These are phyloP conservation scores for Cebidichthys violaceus DNA, from an alignment of 2,113 vertebrate genomes.

Conservation along the genomic window DNA sequence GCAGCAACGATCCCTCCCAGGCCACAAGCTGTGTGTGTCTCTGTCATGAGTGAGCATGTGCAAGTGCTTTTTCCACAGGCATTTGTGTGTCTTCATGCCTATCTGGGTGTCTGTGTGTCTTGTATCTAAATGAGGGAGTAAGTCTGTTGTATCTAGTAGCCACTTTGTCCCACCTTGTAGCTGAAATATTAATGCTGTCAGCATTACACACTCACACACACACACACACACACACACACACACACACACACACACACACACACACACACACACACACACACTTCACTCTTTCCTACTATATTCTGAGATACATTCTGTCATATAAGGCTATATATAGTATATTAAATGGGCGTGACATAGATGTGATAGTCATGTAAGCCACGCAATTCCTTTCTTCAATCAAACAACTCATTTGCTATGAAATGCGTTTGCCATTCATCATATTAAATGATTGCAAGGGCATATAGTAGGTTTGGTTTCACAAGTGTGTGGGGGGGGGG, in stretches of 20 bases:
- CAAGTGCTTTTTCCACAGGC: slow-evolving; percentile 34
- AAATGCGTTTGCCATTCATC: slow-evolving; percentile 3
- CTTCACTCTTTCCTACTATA: neutral
- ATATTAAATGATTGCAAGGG: neutral
- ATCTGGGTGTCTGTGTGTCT: slow-evolving; percentile 45
- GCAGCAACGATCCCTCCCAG: slow-evolving; percentile 71
- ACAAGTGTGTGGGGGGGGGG: neutral
- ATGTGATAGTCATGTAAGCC: neutral
- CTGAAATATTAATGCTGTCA: slow-evolving; percentile 77
- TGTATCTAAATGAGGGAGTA: slow-evolving; percentile 65
- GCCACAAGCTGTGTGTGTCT: slow-evolving; percentile 62
- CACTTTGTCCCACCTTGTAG: slow-evolving; percentile 67
- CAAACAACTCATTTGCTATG: neutral
- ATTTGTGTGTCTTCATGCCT: slow-evolving; percentile 47
- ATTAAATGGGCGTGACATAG: slow-evolving; percentile 7
- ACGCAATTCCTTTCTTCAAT: slow-evolving; percentile 15
- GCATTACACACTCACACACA: slow-evolving; percentile 38
- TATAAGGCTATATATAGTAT: neutral
- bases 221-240: neutral
- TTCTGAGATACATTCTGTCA: neutral
- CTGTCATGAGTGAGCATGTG: slow-evolving; percentile 56
- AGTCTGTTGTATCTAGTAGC: slow-evolving; percentile 64
- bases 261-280: neutral
- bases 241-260: neutral
- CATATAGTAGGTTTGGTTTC: neutral